phyloP scores from a whole-genome alignment of 2,113 vertebrate genomes.

The Fulmarus glacialis region DNA sequence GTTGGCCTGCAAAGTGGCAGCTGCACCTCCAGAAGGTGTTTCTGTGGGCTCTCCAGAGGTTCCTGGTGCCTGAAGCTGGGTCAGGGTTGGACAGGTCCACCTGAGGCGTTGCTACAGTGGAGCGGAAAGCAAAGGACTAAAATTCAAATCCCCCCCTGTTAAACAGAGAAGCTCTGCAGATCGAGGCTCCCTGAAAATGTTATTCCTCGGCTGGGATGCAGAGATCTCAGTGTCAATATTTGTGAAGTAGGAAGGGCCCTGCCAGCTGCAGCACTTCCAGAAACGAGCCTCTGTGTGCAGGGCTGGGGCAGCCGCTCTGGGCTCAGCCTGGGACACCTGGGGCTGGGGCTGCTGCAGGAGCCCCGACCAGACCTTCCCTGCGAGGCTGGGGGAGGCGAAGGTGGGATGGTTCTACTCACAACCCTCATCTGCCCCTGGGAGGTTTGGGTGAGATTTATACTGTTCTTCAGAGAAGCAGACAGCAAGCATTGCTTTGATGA shows the following conservation, averaged over 20 bases:
- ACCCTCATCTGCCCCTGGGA: neutral
- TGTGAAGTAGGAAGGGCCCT: constrained; percentile 57
- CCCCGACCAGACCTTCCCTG: neutral
- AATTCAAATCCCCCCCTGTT: neutral
- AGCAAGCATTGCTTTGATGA: neutral
- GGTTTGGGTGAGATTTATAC: neutral
- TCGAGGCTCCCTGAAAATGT: neutral
- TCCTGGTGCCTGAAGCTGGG: neutral
- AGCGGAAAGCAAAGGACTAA: neutral
- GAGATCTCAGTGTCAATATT: constrained; percentile 69
- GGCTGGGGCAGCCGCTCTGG: neutral
- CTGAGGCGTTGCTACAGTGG: neutral
- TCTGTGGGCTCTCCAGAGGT: neutral
- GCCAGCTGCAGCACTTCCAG: constrained; percentile 25
- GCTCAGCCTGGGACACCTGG: neutral
- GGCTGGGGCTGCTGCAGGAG: neutral
- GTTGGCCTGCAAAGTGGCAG: neutral
- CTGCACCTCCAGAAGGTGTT: neutral
- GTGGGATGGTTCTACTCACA: neutral
- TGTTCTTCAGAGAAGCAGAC: neutral
- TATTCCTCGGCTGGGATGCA: neutral
- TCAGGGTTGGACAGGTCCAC: neutral
- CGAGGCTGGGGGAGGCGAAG: neutral
- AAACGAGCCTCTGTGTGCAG: neutral
- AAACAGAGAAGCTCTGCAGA: neutral